These are phyloP conservation scores for Xiphydria camelus DNA, from an alignment of 2,888 invertebrate genomes.

Conservation along the genomic window DNA sequence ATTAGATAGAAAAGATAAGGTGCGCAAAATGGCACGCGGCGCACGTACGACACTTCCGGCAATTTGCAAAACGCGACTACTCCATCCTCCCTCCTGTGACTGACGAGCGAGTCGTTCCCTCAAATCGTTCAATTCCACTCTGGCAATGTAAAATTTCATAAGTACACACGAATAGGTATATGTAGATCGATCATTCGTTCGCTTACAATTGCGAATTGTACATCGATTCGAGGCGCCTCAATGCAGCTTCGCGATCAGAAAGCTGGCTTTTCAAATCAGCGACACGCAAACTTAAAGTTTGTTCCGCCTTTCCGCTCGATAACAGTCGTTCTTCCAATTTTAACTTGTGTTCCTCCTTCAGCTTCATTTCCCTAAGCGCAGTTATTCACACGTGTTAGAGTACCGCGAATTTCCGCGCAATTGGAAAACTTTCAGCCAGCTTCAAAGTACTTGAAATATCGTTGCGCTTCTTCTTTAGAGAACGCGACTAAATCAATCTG, in stretches of 20 bases:
- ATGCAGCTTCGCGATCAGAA: constrained; percentile 37
- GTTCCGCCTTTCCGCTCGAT: constrained; percentile 33
- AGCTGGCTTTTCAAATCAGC: constrained; percentile 38
- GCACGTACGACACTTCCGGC: constrained; percentile 48
- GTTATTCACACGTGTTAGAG: neutral
- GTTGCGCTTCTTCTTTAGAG: constrained; percentile 36
- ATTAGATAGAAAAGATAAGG: constrained; percentile 40
- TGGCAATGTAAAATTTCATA: constrained; percentile 1
- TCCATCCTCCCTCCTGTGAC: constrained; percentile 46
- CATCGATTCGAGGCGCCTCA: constrained; percentile 40
- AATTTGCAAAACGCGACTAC: constrained; percentile 46
- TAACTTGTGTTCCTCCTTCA: constrained; percentile 33
- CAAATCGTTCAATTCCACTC: constrained; percentile 41
- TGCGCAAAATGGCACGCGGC: constrained; percentile 47
- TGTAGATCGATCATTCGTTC: neutral
- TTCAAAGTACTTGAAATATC: constrained; percentile 30
- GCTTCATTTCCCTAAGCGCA: constrained; percentile 32
- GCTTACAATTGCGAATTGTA: constrained; percentile 42
- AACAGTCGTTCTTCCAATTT: constrained; percentile 34
- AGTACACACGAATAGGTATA: neutral
- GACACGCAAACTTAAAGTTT: constrained; percentile 29
- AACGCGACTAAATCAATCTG: constrained; percentile 35
- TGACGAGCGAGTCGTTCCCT: constrained; percentile 40
- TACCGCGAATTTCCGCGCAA: neutral
- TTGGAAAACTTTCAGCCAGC: neutral